Evolutionary conservation across 2,113 vertebrate species (phyloP), one percentile per base, ranked within the genome.

Genomic region (Poicephalus gulielmi): DNA sequence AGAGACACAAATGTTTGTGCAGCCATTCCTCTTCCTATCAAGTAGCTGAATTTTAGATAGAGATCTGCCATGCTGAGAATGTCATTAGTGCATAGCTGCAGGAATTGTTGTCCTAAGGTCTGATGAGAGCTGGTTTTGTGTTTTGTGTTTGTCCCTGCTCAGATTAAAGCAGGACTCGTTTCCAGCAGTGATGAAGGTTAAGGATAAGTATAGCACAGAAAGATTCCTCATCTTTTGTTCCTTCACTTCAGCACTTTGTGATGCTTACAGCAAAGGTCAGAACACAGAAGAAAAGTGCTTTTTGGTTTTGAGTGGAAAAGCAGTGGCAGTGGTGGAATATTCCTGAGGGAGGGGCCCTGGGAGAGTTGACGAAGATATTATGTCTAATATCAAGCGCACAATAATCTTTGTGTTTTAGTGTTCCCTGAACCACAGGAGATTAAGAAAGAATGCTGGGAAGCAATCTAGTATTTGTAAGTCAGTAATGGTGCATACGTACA

Each of bases 71-170:
- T 31, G 64, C 88, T 0, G 14, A 93, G 80, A 83, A 87, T 66
- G 76, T 89, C 44, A 77, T 94, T 87, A 62, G 70, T 59, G 46
- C 77, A 91, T 77, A 93, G 89, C 93, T 96, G 84, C 47, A 37
- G 87, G 75, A 95, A 94, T 76, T 93, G 91, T 90, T 80, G 64
- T 95, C 94, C 90, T 85, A 92, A 97, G 94, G 85, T 93, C 95
- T 95, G 83, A 91, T 91, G 78, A 89, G 83, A 83, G 75, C 33
- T 67, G 75, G 57, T 91, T 96, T 96, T 92, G 88, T 92, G 57
- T 91, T 96, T 96, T 92, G 88, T 92, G 78, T 94, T 89, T 92
- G 79, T 96, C 50, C 30, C 85, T 67, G 73, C 46, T 68, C 10
- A 41, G 62, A 94, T 94, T 90, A 80, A 92, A 95, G 64, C 13